These are phyloP conservation scores for Rhinolophus ferrumequinum DNA, from an alignment of 2,113 vertebrate genomes.

Conservation along the genomic window DNA sequence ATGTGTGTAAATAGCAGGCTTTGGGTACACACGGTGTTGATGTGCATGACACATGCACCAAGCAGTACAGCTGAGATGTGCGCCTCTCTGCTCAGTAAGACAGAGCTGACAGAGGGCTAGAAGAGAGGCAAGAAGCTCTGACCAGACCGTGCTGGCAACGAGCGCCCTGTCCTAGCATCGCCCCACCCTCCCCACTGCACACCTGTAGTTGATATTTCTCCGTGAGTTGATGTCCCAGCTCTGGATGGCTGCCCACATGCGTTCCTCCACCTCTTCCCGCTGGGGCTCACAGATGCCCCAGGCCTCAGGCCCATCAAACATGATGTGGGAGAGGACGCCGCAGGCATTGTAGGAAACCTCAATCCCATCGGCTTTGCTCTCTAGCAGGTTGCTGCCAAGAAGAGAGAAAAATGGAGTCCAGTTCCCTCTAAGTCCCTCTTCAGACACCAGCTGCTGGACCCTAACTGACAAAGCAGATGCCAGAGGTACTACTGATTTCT, in stretches of 20 bases:
- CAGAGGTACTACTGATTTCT: background rate
- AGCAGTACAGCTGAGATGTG: no score
- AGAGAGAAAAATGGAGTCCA: background rate
- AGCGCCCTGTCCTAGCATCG: rapidly evolving
- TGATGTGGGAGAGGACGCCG: slow-evolving; percentile 97
- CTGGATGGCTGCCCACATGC: slow-evolving; percentile 98
- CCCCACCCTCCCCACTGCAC: background rate
- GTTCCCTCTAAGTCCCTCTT: background rate
- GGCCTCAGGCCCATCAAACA: slow-evolving; percentile 95
- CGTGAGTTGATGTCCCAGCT: slow-evolving; percentile 98
- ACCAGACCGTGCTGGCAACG: rapidly evolving
- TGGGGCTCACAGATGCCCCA: slow-evolving; percentile 93
- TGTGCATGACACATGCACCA: rapidly evolving
- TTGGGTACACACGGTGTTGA: background rate
- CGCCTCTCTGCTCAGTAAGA: no score
- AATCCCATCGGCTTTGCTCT: slow-evolving; percentile 98
- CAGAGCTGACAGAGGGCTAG: background rate
- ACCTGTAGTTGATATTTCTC: slow-evolving; percentile 99
- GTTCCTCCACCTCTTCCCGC: slow-evolving; percentile 93
- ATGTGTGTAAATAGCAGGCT: background rate
- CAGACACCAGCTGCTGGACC: background rate
- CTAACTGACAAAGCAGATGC: background rate
- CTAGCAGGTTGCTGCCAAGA: slow-evolving; percentile 91
- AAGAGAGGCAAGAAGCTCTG: background rate
- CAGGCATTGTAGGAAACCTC: slow-evolving; percentile 99